phyloP scores from a whole-genome alignment of 1,140 invertebrate genomes.

The Physella acuta region DNA sequence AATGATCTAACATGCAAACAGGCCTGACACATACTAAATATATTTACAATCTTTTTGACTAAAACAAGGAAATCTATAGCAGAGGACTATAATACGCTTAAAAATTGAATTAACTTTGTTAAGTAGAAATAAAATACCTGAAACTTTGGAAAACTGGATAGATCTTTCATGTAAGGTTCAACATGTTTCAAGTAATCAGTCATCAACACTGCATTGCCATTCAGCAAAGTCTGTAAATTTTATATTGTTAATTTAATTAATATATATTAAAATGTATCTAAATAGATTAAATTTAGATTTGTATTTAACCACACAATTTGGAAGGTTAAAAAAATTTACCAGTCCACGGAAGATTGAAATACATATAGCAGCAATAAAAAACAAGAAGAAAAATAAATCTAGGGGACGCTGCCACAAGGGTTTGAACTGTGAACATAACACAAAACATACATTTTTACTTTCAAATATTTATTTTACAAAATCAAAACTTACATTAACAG shows the following conservation, averaged over 20 bases:
- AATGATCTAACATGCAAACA: too few species aligned
- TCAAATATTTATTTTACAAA: too few species aligned
- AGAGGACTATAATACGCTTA: too few species aligned
- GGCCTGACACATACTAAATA: too few species aligned
- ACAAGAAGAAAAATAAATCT: not conserved
- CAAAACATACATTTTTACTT: too few species aligned
- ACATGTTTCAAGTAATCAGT: not conserved
- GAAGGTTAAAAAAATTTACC: too few species aligned
- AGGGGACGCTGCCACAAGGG: not conserved
- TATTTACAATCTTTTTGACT: too few species aligned
- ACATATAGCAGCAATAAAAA: not conserved
- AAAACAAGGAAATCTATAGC: too few species aligned
- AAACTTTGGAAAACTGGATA: constrained; percentile 19
- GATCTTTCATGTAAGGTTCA: constrained; percentile 6
- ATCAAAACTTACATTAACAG: too few species aligned
- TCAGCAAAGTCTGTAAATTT: constrained; percentile 23
- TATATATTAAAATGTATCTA: not conserved
- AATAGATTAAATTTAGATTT: not conserved
- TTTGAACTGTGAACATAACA: not conserved
- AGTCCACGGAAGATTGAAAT: not conserved
- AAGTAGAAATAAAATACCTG: too few species aligned
- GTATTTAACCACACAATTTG: not conserved
- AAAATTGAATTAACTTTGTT: too few species aligned
- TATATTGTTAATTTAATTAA: not conserved
- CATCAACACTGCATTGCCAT: not conserved